These are phyloP conservation scores for Drosophila lutescens DNA, from an alignment of 2,888 invertebrate genomes.

Conservation along the genomic window DNA sequence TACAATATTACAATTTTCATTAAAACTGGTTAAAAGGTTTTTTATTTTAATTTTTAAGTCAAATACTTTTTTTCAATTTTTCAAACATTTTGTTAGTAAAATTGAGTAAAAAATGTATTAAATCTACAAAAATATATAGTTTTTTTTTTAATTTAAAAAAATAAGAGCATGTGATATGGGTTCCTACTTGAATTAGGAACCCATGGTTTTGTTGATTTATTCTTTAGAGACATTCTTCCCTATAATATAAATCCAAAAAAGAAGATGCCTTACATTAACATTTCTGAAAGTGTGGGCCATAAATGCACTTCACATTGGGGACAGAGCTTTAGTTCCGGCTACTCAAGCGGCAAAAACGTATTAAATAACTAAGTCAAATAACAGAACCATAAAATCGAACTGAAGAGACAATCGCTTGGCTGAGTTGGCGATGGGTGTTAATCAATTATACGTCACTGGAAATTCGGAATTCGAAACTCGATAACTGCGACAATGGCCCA, in stretches of 20 bases:
- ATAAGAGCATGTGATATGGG: too few species aligned
- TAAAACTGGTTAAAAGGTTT: too few species aligned
- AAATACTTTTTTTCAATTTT: too few species aligned
- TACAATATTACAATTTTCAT: too few species aligned
- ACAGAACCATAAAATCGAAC: slow-evolving; percentile 59
- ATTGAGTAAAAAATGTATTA: too few species aligned
- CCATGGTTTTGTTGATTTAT: background rate
- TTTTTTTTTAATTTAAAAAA: too few species aligned
- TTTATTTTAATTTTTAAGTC: too few species aligned
- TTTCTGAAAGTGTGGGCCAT: slow-evolving; percentile 27
- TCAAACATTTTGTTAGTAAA: too few species aligned
- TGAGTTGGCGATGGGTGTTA: slow-evolving; percentile 49
- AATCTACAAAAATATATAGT: too few species aligned
- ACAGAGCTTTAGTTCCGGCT: slow-evolving; percentile 71
- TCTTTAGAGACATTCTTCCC: background rate
- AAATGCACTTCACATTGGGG: slow-evolving; percentile 29
- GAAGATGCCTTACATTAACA: too few species aligned
- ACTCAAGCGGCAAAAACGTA: slow-evolving; percentile 56
- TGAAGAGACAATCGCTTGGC: slow-evolving; percentile 11
- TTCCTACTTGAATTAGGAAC: too few species aligned
- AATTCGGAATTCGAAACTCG: slow-evolving; percentile 26
- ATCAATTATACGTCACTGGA: slow-evolving; percentile 60
- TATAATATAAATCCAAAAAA: background rate
- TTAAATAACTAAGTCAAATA: slow-evolving; percentile 68
- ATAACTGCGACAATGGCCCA: slow-evolving; percentile 49